Conservation (phyloP, 2,113 vertebrate species). For the Hypocryptadius cinnamomeus region DNA sequence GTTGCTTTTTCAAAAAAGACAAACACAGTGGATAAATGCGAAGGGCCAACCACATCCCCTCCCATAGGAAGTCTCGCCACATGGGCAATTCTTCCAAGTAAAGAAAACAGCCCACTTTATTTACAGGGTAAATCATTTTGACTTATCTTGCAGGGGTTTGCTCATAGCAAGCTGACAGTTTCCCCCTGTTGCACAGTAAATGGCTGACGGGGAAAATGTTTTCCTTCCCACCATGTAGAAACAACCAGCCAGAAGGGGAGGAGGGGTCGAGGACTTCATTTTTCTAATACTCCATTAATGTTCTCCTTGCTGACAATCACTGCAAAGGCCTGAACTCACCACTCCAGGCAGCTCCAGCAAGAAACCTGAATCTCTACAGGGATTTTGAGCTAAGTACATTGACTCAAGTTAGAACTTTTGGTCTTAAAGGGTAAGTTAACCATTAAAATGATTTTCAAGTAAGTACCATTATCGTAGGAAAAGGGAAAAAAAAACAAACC, state of each 20-base stretch:
- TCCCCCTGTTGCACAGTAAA: slow-evolving; percentile 69
- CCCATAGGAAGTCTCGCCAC: slow-evolving; percentile 71
- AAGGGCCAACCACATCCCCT: slow-evolving; percentile 67
- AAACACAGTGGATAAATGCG: slow-evolving; percentile 66
- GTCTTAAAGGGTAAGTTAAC: slow-evolving; percentile 46
- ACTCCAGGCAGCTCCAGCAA: slow-evolving; percentile 47
- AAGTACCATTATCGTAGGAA: neutral
- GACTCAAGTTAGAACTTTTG: slow-evolving; percentile 36
- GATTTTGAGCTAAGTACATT: slow-evolving; percentile 54
- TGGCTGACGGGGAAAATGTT: slow-evolving; percentile 69
- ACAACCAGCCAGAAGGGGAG: slow-evolving; percentile 62
- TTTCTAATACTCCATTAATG: slow-evolving; percentile 68
- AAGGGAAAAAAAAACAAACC: neutral
- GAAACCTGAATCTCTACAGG: slow-evolving; percentile 59
- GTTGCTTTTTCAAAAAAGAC: slow-evolving; percentile 69
- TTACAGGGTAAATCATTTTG: slow-evolving; percentile 74
- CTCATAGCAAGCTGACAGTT: slow-evolving; percentile 67
- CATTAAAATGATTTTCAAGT: slow-evolving; percentile 6
- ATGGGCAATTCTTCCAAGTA: slow-evolving; percentile 69
- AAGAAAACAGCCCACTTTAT: slow-evolving; percentile 72
- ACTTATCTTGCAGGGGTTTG: slow-evolving; percentile 66
- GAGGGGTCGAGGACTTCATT: slow-evolving; percentile 54
- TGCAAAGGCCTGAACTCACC: slow-evolving; percentile 52
- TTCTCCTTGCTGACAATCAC: slow-evolving; percentile 60
- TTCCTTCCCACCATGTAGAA: slow-evolving; percentile 71